Evolutionary conservation across 30 jellyfish, hydroid and myxozoan genomes (phyloP), one percentile per base, ranked within the genome.

Genomic region (Aurelia coerulea): DNA sequence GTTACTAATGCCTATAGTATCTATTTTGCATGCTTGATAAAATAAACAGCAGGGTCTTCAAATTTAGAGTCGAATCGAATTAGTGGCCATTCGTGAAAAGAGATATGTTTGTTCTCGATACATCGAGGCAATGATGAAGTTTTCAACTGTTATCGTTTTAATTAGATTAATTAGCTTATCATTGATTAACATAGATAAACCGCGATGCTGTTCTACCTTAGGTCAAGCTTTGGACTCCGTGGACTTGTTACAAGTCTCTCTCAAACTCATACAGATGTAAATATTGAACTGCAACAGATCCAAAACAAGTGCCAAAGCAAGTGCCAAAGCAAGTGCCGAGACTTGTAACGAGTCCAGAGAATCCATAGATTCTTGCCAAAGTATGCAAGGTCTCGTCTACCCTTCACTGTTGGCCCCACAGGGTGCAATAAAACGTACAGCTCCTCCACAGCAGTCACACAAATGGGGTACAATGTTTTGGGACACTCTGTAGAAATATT

Each of bases 1-100:
- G 50, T 39, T 39, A 39, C 50, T 2, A 39, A 39, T 39, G 50
- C 50, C 50, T 8, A 39, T 72, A 41, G 81, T 72, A 65, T 72
- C 54, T 35, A 15, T 39, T 9, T 72, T 65, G 46, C 81, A 72
- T 39, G 50, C 50, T 39, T 39, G 50, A 39, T 39, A 72, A 72
- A 72, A 39, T 66, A 72, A 72, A 42, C 67, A 72, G 67, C 53
- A 76, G 62, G 87, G 63, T 75, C 87, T 76, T 56, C 67, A 59
- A 16, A 2, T 31, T 58, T 60, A 56, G 87, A 56, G 23, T 4
- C 12, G 65, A 76, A 76, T 76, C 62, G 65, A 76, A 76, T 76
- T 76, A 53, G 87, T 51, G 87, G 87, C 54, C 67, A 35, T 18
- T 65, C 74, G 37, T 65, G 74, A 10, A 65, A 10, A 10, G 74